Conservation (phyloP, 2,888 invertebrate species). For the Cactoblastis cactorum region DNA sequence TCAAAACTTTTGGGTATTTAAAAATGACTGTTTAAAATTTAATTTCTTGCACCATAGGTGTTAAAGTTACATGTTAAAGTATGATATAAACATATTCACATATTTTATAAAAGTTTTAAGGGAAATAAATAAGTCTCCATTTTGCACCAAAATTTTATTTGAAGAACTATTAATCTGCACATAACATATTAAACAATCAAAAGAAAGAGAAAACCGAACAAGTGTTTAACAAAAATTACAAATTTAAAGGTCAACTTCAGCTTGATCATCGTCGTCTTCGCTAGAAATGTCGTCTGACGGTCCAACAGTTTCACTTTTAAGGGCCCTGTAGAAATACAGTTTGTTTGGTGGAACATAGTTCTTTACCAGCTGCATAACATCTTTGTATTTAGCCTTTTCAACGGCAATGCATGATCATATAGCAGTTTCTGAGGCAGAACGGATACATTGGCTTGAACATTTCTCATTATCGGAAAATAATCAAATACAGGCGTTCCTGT, state of each 20-base stretch:
- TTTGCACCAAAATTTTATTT: conserved; percentile 6
- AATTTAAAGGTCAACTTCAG: conserved; percentile 17
- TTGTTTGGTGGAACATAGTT: conserved; percentile 17
- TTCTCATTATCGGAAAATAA: conserved; percentile 11
- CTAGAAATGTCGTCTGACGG: conserved; percentile 6
- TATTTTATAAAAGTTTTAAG: background rate
- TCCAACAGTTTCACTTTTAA: too few relatives aligned
- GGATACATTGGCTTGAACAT: conserved; percentile 14
- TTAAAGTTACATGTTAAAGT: background rate
- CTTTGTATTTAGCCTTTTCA: conserved; percentile 17
- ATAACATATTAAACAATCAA: conserved; percentile 4
- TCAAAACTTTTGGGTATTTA: conserved; percentile 3
- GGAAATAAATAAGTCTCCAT: background rate
- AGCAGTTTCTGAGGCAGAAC: conserved; percentile 15
- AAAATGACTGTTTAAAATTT: background rate
- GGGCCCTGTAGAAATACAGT: conserved; percentile 13
- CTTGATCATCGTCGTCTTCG: conserved; percentile 18
- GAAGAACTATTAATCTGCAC: conserved; percentile 1
- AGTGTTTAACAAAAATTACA: conserved; percentile 9
- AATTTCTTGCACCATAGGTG: background rate
- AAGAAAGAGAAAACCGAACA: conserved; percentile 5
- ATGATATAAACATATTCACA: background rate
- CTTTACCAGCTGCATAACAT: conserved; percentile 1
- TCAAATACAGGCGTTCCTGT: conserved; percentile 17
- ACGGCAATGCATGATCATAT: conserved; percentile 14